Conservation (phyloP, 2,797 vertebrate genomes). For the Sylvilagus floridanus region DNA sequence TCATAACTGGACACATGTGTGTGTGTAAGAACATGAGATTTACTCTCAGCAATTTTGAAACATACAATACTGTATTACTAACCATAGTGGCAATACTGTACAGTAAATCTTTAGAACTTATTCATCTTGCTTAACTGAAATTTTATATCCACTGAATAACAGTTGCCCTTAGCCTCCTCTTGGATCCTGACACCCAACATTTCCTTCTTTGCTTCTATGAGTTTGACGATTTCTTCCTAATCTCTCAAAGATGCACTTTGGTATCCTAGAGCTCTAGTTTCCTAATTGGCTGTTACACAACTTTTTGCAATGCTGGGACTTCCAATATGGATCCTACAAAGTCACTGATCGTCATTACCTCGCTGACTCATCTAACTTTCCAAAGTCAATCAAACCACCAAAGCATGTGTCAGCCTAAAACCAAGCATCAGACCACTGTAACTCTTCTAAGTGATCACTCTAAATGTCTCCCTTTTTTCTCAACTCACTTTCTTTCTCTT, state of each 20-base stretch:
- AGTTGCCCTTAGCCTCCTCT: neutral
- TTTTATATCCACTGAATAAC: neutral
- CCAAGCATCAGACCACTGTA: neutral
- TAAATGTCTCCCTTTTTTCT: neutral
- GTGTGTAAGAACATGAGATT: neutral
- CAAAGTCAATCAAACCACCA: neutral
- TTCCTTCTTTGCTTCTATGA: neutral
- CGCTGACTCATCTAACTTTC: constrained; percentile 17
- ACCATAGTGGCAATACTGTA: neutral
- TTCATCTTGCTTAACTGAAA: neutral
- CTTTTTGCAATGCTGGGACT: neutral
- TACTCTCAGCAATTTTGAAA: neutral
- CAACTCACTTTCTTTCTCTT: neutral
- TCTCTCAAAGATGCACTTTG: constrained; percentile 17
- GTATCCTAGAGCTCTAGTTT: neutral
- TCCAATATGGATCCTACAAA: constrained; percentile 9
- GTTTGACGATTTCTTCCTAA: neutral
- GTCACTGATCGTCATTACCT: neutral
- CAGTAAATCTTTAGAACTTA: neutral
- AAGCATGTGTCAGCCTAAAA: neutral
- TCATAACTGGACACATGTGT: neutral
- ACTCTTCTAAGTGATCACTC: neutral
- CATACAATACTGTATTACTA: neutral
- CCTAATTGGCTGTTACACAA: neutral
- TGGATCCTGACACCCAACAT: neutral